phyloP scores from a whole-genome alignment of 2,888 invertebrate genomes.

The Napeogenes inachia region DNA sequence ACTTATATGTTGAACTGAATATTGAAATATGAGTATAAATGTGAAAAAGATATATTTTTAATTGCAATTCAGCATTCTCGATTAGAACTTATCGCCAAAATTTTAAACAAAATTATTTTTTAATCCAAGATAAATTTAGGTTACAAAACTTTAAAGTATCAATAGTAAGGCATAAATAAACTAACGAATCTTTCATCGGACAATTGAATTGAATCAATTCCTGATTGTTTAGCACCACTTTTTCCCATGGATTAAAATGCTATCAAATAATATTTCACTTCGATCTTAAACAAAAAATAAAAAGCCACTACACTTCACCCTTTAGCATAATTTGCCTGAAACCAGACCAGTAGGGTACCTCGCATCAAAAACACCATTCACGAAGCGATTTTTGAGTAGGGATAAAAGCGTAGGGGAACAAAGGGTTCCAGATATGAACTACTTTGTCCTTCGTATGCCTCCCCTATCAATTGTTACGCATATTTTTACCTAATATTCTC shows the following conservation, averaged over 20 bases:
- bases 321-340: constrained; percentile 43
- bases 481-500: constrained; percentile 58
- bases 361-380: constrained; percentile 57
- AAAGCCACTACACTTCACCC: constrained; percentile 25
- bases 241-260: constrained; percentile 1
- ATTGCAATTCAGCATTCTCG: too few relatives aligned
- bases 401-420: constrained; percentile 65
- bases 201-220: neutral
- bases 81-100: too few relatives aligned
- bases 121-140: too few relatives aligned
- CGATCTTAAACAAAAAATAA: constrained; percentile 11
- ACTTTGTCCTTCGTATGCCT: constrained; percentile 55
- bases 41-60: too few relatives aligned
- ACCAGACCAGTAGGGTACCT: constrained; percentile 66
- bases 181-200: constrained; percentile 8
- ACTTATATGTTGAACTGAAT: too few relatives aligned
- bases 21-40: too few relatives aligned
- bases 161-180: neutral
- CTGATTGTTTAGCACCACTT: neutral
- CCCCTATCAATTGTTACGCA: constrained; percentile 71
- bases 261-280: constrained; percentile 3
- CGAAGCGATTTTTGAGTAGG: constrained; percentile 69
- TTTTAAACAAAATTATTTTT: too few relatives aligned
- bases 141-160: too few relatives aligned
- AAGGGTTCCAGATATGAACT: constrained; percentile 65